Evolutionary conservation across 2,113 vertebrate species (phyloP), one percentile per base, ranked within the genome.

Genomic region (Thryonomys swinderianus): DNA sequence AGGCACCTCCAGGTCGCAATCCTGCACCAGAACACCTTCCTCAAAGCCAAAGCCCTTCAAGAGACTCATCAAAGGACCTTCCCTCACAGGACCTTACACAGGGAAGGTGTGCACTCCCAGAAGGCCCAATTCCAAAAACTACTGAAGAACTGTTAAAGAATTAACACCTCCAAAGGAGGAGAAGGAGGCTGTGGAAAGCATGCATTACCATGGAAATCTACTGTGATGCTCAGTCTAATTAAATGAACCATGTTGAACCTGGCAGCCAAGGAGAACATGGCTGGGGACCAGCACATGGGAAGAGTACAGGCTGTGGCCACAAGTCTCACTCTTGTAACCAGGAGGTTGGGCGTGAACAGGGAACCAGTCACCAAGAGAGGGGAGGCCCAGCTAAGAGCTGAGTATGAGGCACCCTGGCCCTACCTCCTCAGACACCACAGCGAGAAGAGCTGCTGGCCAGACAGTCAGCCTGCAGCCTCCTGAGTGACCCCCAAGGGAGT

Each of bases 101-200:
- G 0, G 34, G 25, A 37, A 51, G 55, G 78, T 0, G 0, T 1
- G 14, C 1, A 8, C 51, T 20, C 59, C 61, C 55, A 67, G 64
- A 32, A 34, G 71, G 57, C 57, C 40, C 0, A 1, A 32, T n/a
- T 32, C 40, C 1, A 11, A 37, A 12, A 2, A 32, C 17, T 25
- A 17, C 18, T 40, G 30, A 27, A 48, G n/a, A 48, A 1, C 0
- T 2, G 11, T 51, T 59, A 14, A 16, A 27, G 34, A 69, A 17
- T 34, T 37, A n/a, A 45, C 4, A 25, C 20, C 45, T 17, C 4
- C 25, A 8, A n/a, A n/a, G n/a, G 48, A 4, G 37, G n/a, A 40
- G 18, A 30, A 10, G 59, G 18, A 10, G 53, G 57, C 16, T 30
- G 27, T 34, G 30, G 40, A 42, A 51, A n/a, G 21, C 20, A 20